Evolutionary conservation across 2,113 vertebrate genomes (phyloP), one percentile per base, ranked within the genome.

Genomic region (Alligator mississippiensis): DNA sequence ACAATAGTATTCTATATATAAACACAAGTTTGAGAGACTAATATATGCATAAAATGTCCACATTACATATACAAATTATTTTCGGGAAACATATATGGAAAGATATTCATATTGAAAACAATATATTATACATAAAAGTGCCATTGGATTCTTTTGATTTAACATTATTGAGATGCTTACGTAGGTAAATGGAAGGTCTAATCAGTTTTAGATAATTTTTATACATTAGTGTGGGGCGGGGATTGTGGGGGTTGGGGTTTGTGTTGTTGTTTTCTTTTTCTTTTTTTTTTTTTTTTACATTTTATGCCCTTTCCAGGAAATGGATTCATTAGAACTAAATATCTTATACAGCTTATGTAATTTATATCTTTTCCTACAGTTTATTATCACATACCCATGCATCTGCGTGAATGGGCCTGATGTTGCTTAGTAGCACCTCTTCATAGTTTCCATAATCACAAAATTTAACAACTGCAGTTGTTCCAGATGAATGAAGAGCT

Each of bases 371-470:
- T 97, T 97, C 96, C 97, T 94, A 97, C 96, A 97, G 96, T 95
- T 95, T 97, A 82, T 97, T 95, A 90, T 97, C 96, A 98, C 99
- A 97, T 98, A 99, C 99, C 99, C 99, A 98, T 12, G 97, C 96
- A 81, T 99, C 99, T 97, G 98, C 97, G 90, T 98, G 96, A 96
- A 99, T 88, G 87, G 99, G 98, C 92, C 98, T 99, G 97, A 99
- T 99, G 98, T 99, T 99, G 96, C 99, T 98, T 93, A 99, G 98
- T 91, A 99, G 98, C 82, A 99, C 99, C 95, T 99, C 99, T 98
- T 99, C 99, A 54, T 99, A 99, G 98, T 99, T 99, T 90, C 99
- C 99, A 86, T 99, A 99, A 94, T 99, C 99, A 86, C 98, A 98
- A 97, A 99, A 99, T 60, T 99, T 99, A 93, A 99, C 99, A 94